Percentiles rank a stretch among this genome's conserved stretches.
phyloP scores from a whole-genome alignment of 2,797 vertebrate species.

The Sparus aurata region DNA sequence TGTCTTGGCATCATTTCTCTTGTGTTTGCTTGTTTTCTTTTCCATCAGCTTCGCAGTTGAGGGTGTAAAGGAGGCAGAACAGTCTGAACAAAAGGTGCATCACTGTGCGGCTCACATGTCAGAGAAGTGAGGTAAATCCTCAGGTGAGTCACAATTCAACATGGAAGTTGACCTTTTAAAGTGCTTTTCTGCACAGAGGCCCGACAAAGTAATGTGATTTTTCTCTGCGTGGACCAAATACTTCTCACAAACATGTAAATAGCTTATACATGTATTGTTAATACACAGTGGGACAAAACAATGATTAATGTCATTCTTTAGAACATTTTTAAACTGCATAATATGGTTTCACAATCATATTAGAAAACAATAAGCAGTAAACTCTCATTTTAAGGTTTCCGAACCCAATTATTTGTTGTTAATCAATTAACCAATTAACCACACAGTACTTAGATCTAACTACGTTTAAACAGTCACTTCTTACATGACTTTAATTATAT shows the following conservation, averaged over 20 bases:
- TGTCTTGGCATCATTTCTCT: conserved; percentile 69
- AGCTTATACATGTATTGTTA: neutral
- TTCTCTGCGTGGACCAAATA: neutral
- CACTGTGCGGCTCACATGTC: conserved; percentile 64
- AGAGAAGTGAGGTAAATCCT: conserved; percentile 66
- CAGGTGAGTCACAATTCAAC: conserved; percentile 67
- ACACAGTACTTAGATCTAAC: neutral
- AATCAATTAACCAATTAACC: too few relatives aligned
- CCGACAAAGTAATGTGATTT: neutral
- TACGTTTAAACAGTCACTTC: neutral
- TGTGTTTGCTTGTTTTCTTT: conserved; percentile 74
- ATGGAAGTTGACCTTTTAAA: conserved; percentile 35
- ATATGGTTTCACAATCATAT: neutral
- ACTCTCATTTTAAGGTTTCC: conserved; percentile 7
- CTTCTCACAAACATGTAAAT: neutral
- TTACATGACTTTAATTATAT: neutral
- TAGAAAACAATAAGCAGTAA: neutral
- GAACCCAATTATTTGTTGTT: neutral
- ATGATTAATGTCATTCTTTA: neutral
- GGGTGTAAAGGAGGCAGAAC: conserved; percentile 66
- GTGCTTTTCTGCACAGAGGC: conserved; percentile 1
- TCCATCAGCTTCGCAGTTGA: conserved; percentile 62
- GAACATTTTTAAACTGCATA: neutral
- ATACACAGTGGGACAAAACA: neutral
- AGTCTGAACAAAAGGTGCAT: conserved; percentile 64